These are phyloP conservation scores for Acronicta alni DNA, from an alignment of 2,888 invertebrate species.

Conservation along the genomic window DNA sequence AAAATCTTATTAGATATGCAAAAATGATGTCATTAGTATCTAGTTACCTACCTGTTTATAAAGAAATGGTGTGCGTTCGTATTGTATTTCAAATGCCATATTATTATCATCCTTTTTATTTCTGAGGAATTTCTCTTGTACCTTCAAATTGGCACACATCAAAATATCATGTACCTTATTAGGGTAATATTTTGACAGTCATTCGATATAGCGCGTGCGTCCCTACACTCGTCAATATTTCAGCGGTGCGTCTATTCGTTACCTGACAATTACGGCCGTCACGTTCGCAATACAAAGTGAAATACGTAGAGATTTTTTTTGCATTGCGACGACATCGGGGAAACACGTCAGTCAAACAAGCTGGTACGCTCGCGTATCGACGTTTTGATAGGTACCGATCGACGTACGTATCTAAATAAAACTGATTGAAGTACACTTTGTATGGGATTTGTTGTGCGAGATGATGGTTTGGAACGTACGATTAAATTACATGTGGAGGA, in stretches of 20 bases:
- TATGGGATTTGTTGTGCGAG: constrained; percentile 43
- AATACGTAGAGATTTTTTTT: constrained; percentile 49
- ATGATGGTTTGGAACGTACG: constrained; percentile 24
- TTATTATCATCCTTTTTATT: constrained; percentile 29
- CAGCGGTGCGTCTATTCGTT: constrained; percentile 49
- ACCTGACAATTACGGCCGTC: constrained; percentile 59
- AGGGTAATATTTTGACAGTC: constrained; percentile 48
- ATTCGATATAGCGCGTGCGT: constrained; percentile 42
- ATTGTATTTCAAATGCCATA: constrained; percentile 36
- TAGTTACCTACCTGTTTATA: constrained; percentile 4
- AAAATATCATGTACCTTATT: constrained; percentile 42
- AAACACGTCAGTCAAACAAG: constrained; percentile 53
- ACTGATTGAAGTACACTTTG: constrained; percentile 54
- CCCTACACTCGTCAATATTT: constrained; percentile 52
- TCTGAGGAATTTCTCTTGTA: constrained; percentile 22
- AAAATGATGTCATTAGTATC: constrained; percentile 24
- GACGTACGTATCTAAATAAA: constrained; percentile 55
- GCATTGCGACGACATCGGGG: constrained; percentile 44
- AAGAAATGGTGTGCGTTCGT: constrained; percentile 20
- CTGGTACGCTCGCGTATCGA: constrained; percentile 36
- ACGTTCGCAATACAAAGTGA: constrained; percentile 47
- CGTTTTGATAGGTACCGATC: constrained; percentile 51
- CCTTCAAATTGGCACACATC: constrained; percentile 42
- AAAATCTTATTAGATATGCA: neutral
- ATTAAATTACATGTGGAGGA: constrained; percentile 42